Evolutionary conservation across 2,113 vertebrate species (phyloP), one percentile per base, ranked within the genome.

Genomic region (Acanthochromis polyacanthus): DNA sequence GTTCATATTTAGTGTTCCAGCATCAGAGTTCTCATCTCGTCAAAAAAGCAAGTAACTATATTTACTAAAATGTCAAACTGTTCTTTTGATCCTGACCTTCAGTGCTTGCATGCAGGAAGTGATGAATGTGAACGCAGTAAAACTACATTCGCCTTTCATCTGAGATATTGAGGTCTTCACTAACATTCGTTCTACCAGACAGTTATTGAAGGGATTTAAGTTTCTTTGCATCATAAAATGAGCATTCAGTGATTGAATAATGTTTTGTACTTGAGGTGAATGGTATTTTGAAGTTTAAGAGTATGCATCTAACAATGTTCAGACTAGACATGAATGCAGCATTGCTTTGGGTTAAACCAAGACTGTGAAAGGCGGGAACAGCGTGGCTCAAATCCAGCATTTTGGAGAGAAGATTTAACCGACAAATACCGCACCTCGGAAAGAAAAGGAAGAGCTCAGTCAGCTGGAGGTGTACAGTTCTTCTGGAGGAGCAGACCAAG

Each of bases 271-370:
- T 5, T 36, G 60, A 58, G 15, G 5, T 36, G 15, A 30, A 52
- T 7, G 14, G 5, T 16, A 1, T 59, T 59, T 61, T 28, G 0
- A 25, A 14, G 16, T 57, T 17, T n/a, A 16, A 38, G 55, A 50
- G 6, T 12, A 0, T 46, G 10, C 1, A 28, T 43, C 4, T 22
- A 9, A 25, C 8, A 3, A 32, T 16, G 7, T 50, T 56, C 30
- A 52, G 20, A 28, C 56, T 51, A 23, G 76, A 80, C 69, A 64
- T 76, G 80, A 89, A 85, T 72, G 60, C 88, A 85, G 77, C 86
- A 60, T 59, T 17, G 12, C 57, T 46, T 20, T 23, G 50, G 45
- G 30, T 36, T 12, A 23, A 43, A 25, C 22, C 3, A 25, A 56
- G 40, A 63, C 58, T 59, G n/a, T 14, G 1, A 51, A 2, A 10